Percentiles rank a stretch among this genome's conserved stretches.
phyloP scores from a whole-genome alignment of 2,888 invertebrate species.

The Biston stratarius region DNA sequence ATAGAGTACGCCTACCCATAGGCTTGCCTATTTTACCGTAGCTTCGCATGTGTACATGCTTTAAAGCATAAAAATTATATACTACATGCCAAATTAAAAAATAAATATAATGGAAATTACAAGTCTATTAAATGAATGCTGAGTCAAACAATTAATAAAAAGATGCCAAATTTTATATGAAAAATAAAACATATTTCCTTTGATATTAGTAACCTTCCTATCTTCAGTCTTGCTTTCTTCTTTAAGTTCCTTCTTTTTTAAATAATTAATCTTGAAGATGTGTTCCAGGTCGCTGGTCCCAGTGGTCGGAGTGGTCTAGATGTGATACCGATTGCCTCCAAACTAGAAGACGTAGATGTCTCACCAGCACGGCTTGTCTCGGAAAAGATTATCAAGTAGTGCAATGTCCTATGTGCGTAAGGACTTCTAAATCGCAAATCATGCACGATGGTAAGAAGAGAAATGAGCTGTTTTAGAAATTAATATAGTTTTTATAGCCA shows the following conservation, averaged over 20 bases:
- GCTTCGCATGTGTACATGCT: too few species aligned
- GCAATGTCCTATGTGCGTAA: slow-evolving; percentile 76
- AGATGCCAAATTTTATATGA: too few species aligned
- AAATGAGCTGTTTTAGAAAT: not conserved
- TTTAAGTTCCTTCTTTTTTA: not conserved
- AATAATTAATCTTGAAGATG: not conserved
- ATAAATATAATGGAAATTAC: too few species aligned
- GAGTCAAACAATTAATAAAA: too few species aligned
- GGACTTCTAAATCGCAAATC: slow-evolving; percentile 76
- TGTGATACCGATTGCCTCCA: slow-evolving; percentile 96
- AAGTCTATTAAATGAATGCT: too few species aligned
- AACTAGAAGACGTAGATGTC: slow-evolving; percentile 92
- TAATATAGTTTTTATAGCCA: too few species aligned
- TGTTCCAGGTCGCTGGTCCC: slow-evolving; percentile 90
- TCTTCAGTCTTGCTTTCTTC: not conserved
- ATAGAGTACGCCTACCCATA: too few species aligned
- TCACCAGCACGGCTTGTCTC: slow-evolving; percentile 68
- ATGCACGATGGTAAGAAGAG: slow-evolving; percentile 66
- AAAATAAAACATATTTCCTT: too few species aligned
- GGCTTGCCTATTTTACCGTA: too few species aligned
- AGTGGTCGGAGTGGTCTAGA: slow-evolving; percentile 96
- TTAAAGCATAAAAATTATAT: too few species aligned
- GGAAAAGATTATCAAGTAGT: slow-evolving; percentile 77
- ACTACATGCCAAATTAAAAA: too few species aligned
- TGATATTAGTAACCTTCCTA: too few species aligned